phyloP scores from a whole-genome alignment of 2,113 vertebrate genomes.

The Zapus hudsonius region DNA sequence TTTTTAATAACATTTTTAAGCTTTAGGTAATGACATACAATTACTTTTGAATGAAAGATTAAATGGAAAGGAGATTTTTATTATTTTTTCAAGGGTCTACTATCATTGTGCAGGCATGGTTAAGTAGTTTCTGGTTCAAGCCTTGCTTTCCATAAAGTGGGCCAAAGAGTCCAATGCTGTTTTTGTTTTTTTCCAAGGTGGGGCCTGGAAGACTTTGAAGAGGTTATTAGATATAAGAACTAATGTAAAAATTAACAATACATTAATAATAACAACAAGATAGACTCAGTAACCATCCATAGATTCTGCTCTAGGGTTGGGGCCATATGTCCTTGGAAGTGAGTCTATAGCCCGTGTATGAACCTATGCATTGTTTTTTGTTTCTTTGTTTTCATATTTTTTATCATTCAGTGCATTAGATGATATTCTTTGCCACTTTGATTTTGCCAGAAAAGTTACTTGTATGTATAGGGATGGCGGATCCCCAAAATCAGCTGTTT shows the following conservation, averaged over 20 bases:
- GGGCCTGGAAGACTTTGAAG: background rate
- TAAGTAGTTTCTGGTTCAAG: background rate
- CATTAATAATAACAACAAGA: no score
- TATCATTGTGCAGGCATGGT: background rate
- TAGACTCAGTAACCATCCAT: background rate
- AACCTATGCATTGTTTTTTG: background rate
- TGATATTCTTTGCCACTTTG: background rate
- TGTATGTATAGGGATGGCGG: background rate
- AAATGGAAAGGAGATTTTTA: conserved; percentile 21
- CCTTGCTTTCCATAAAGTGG: conserved; percentile 54
- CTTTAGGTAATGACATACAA: conserved; percentile 68
- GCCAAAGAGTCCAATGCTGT: background rate
- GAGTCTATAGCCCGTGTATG: background rate
- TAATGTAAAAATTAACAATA: no score
- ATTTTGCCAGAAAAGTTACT: background rate
- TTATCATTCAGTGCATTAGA: background rate
- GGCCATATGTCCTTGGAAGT: fast-evolving
- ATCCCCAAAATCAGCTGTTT: background rate
- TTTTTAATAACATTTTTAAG: conserved; percentile 77
- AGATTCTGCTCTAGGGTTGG: background rate
- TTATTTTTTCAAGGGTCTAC: conserved; percentile 46
- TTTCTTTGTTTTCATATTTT: background rate
- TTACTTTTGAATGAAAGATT: conserved; percentile 74
- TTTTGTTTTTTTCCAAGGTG: background rate
- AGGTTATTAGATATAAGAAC: background rate